A percentile compares a stretch with the other conserved stretches of the same genome.
phyloP scores from a whole-genome alignment of 2,113 vertebrate genomes.

The Mellivora capensis region DNA sequence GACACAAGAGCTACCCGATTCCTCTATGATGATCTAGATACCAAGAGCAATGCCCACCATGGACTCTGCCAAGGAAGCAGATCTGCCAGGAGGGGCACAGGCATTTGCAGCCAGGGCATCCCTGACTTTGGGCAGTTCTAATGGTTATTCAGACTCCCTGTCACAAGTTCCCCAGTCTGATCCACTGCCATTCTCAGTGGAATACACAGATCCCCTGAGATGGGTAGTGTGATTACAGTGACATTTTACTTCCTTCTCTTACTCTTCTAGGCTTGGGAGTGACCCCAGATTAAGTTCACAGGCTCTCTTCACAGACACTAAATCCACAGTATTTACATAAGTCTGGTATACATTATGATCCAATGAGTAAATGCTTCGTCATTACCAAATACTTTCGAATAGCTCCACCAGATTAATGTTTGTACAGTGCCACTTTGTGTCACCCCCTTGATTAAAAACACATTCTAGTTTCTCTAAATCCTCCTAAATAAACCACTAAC shows the following conservation, averaged over 20 bases:
- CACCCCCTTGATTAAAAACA: background rate
- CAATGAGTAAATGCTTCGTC: slow-evolving; percentile 26
- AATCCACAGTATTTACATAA: slow-evolving; percentile 36
- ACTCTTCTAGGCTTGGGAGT: slow-evolving; percentile 1
- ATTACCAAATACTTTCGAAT: slow-evolving; percentile 54
- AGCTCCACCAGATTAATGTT: slow-evolving; percentile 33
- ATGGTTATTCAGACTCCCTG: background rate
- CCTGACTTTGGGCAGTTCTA: background rate
- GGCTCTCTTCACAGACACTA: background rate
- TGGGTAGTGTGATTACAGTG: background rate
- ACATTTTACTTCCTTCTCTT: background rate
- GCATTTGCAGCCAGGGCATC: background rate
- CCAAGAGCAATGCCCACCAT: background rate
- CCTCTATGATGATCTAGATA: background rate
- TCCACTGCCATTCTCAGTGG: background rate
- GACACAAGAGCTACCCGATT: background rate
- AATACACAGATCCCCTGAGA: background rate
- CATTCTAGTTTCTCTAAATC: background rate
- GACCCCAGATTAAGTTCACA: slow-evolving; percentile 33
- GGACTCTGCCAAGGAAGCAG: background rate
- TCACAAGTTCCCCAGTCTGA: background rate
- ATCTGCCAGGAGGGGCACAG: background rate
- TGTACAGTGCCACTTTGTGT: background rate
- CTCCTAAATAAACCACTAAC: background rate
- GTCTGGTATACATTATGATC: background rate